Evolutionary conservation across 2,113 vertebrate species (phyloP).

Genomic region (Panthera uncia): DNA sequence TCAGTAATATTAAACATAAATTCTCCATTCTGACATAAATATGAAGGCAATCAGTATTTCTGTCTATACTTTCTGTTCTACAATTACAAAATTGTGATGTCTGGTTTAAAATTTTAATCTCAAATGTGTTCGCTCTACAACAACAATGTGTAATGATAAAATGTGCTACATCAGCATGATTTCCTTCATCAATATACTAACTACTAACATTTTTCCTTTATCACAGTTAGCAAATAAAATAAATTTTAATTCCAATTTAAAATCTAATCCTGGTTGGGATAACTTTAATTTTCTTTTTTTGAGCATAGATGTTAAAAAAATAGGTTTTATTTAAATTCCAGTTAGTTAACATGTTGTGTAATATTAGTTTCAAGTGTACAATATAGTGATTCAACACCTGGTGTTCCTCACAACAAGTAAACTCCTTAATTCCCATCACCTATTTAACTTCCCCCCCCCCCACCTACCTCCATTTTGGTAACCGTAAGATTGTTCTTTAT

Average conservation of each 20-base stretch:
- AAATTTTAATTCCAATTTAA: conserved; percentile 60
- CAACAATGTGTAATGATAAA: conserved; percentile 55
- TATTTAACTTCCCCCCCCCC: neutral
- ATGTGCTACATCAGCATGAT: neutral
- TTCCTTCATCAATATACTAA: conserved; percentile 36
- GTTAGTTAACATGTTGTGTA: neutral
- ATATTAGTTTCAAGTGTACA: neutral
- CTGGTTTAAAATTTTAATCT: conserved; percentile 61
- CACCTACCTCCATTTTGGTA: neutral
- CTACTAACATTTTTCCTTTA: conserved; percentile 31
- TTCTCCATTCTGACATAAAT: conserved; percentile 39
- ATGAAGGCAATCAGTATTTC: conserved; percentile 8
- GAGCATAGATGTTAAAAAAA: no score
- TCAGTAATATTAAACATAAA: conserved; percentile 16
- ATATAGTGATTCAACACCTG: neutral
- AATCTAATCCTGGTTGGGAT: conserved; percentile 19
- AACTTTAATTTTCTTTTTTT: neutral
- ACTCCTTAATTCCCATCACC: neutral
- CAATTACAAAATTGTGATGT: conserved; percentile 27
- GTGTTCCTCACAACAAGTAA: neutral
- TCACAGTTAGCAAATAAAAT: conserved; percentile 55
- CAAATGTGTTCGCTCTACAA: conserved; percentile 33
- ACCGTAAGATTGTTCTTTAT: neutral
- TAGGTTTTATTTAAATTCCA: neutral
- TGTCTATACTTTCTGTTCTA: neutral